Base-by-base conservation (phyloP, 2,888 invertebrate species). In the Muschampia staudingeri region DNA sequence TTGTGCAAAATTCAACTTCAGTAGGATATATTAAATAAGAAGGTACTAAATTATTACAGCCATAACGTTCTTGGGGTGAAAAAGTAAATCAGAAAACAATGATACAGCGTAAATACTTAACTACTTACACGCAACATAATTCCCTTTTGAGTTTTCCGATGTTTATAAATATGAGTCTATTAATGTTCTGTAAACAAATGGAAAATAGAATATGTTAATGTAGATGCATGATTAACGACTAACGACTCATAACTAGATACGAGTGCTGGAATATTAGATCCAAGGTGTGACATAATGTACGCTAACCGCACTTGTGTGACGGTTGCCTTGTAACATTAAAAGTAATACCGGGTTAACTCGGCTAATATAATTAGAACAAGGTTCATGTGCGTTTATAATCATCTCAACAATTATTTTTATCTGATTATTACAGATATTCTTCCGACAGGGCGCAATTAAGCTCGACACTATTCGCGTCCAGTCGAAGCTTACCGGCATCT, bases 321-420 rank as follows among this genome's bases (percentile, higher is more conserved):
- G 92, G 92, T 94, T 92, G 93, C 93, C 94, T 95, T 94, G 95
- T 91, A 92, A 88, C 90, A 89, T 89, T 89, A 89, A 92, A 90
- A 94, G 90, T 91, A 91, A 90, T 91, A 89, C 90, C 90, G 89
- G 89, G 90, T 92, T 92, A 93, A 81, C 80, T 70, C 80, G 71
- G 76, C 70, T 92, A 94, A 93, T 93, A 91, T 93, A 96, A 95
- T 94, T 96, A 91, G 96, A 94, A 95, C 96, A 95, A 97, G 96
- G 96, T 96, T 96, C 95, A 95, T 93, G 93, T 93, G 91, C 94
- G 94, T 94, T 92, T 92, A 93, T 91, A 93, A 89, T 89, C 92
- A 92, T 89, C 88, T 37, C 16, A 67, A 16, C 67, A 65, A 80
- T 61, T 70, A 80, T 75, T 37, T 67, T 69, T 67, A 80, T 82